Evolutionary conservation across 2,797 vertebrate genomes (phyloP).

Genomic region (Otolemur crassicaudatus): DNA sequence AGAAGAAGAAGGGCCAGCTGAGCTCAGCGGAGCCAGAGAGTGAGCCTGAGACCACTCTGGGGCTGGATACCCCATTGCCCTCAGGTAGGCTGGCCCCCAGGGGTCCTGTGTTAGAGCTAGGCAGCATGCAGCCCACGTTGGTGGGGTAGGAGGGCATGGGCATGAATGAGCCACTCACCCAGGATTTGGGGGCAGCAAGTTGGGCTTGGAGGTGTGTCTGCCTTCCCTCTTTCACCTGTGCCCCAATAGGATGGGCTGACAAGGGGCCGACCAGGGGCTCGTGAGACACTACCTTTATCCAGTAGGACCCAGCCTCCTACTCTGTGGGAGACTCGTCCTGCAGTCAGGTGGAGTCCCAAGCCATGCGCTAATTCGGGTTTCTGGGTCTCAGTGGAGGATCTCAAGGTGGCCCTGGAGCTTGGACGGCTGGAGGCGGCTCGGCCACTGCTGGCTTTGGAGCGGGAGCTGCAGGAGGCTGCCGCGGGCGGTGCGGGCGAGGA

Average conservation of each 20-base stretch:
- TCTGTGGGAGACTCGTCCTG: neutral
- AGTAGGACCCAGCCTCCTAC: neutral
- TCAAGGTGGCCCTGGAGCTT: slow-evolving; percentile 72
- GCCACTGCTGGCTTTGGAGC: slow-evolving; percentile 89
- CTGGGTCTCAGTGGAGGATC: slow-evolving; percentile 75
- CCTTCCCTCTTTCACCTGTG: neutral
- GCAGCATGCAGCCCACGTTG: too few species aligned
- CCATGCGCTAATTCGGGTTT: neutral
- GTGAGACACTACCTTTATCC: rapidly evolving
- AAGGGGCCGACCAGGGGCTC: rapidly evolving
- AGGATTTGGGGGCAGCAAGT: neutral
- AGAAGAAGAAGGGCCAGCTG: slow-evolving; percentile 51
- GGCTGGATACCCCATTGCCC: neutral
- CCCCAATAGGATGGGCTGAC: neutral
- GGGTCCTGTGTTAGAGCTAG: neutral
- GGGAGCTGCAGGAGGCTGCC: slow-evolving; percentile 77
- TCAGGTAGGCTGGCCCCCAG: slow-evolving; percentile 49
- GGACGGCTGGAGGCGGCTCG: slow-evolving; percentile 70
- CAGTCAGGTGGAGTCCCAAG: too few species aligned
- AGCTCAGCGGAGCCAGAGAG: neutral
- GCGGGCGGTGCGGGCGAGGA: slow-evolving; percentile 55
- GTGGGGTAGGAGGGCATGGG: neutral
- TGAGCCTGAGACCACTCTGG: rapidly evolving
- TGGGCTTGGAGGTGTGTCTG: neutral
- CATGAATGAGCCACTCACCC: too few species aligned